phyloP scores from a whole-genome alignment of 2,113 vertebrate genomes.

The Rissa tridactyla region DNA sequence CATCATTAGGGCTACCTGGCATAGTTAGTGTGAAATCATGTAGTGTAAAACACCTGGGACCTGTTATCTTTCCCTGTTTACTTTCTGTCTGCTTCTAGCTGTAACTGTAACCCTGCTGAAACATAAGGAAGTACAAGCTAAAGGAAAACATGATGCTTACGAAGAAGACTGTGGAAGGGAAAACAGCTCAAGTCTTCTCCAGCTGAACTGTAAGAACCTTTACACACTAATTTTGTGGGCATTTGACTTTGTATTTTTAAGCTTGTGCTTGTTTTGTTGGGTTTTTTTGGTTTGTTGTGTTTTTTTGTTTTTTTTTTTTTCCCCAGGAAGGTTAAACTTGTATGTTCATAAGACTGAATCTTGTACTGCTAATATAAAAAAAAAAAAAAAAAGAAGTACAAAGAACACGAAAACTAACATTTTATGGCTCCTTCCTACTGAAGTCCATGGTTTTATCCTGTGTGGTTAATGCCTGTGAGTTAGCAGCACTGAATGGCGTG shows the following conservation, averaged over 20 bases:
- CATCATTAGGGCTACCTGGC: not conserved
- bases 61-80: not conserved
- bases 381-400: not conserved
- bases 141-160: not conserved
- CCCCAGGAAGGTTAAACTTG: not conserved
- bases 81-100: not conserved
- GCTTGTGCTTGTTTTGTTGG: not conserved
- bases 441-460: not conserved
- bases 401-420: not conserved
- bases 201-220: not conserved
- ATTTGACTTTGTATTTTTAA: not conserved
- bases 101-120: not conserved
- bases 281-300: too few relatives aligned
- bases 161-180: not conserved
- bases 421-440: not conserved
- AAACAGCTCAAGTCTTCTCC: not conserved
- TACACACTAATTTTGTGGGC: accelerated
- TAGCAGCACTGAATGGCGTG: not conserved
- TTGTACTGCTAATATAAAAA: not conserved
- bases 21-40: not conserved
- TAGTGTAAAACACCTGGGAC: not conserved
- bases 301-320: not conserved
- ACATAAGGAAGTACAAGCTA: not conserved
- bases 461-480: not conserved
- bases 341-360: not conserved